Percentiles rank a stretch among this genome's conserved stretches.
Evolutionary conservation across 2,113 vertebrate genomes (phyloP).

Genomic region (Strix uralensis): DNA sequence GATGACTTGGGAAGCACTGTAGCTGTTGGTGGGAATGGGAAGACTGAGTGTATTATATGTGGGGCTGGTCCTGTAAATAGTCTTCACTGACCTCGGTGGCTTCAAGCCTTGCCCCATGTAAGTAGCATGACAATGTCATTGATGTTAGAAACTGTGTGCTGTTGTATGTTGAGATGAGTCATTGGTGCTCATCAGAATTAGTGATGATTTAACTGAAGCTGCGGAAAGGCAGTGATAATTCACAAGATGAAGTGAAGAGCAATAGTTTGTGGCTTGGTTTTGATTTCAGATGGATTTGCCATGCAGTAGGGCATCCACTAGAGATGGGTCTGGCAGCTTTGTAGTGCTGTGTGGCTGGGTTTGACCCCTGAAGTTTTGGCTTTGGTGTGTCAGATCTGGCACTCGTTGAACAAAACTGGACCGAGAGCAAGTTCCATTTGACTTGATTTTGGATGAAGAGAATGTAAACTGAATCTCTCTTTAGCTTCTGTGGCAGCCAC

Average conservation of each 20-base stretch:
- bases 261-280: neutral
- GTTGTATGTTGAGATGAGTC: neutral
- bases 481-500: neutral
- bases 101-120: neutral
- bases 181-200: neutral
- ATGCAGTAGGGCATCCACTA: neutral
- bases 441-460: neutral
- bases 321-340: neutral
- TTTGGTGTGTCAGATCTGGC: neutral
- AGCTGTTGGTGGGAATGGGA: neutral
- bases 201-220: neutral
- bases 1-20: neutral
- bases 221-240: neutral
- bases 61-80: neutral
- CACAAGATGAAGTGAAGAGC: neutral
- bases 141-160: neutral
- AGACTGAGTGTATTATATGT: fast-evolving
- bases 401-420: neutral
- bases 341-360: neutral
- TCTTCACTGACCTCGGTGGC: neutral
- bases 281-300: neutral
- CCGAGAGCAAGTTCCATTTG: neutral
- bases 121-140: neutral
- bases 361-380: neutral
- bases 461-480: neutral